phyloP scores from a whole-genome alignment of 2,113 vertebrate species.

The Poecilia latipinna region DNA sequence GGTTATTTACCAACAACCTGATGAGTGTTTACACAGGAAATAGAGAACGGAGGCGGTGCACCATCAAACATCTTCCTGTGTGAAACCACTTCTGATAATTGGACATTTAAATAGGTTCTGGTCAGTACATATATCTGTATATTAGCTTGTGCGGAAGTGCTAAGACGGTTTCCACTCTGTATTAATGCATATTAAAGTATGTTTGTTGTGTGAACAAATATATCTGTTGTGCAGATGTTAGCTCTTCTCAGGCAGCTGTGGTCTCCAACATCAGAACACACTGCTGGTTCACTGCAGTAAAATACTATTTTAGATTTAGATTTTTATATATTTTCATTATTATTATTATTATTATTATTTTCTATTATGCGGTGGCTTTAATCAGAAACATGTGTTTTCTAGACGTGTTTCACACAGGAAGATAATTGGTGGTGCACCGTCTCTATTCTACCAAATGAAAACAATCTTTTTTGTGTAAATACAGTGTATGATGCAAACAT shows the following conservation, averaged over 20 bases:
- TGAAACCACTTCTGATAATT: background rate
- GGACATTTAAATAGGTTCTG: background rate
- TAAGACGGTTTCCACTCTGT: too few relatives aligned
- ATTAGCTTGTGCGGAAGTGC: background rate
- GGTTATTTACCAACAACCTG: too few relatives aligned
- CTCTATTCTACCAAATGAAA: background rate
- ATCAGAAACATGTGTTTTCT: background rate
- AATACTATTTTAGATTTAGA: background rate
- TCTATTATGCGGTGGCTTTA: background rate
- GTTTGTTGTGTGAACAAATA: too few relatives aligned
- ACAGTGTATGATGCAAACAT: background rate
- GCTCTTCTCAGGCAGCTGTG: too few relatives aligned
- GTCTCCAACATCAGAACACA: too few relatives aligned
- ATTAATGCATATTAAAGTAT: too few relatives aligned
- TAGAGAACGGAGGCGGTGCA: background rate
- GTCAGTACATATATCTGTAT: background rate
- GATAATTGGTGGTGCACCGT: background rate
- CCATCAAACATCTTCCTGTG: background rate
- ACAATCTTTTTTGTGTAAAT: too few relatives aligned
- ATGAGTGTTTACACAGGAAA: background rate
- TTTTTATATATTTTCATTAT: background rate
- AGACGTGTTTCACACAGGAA: background rate
- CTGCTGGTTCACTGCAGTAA: background rate
- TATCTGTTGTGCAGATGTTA: too few relatives aligned
- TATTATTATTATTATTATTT: background rate